Percentiles rank a stretch among this genome's conserved stretches.
phyloP scores from a whole-genome alignment of 2,797 vertebrate species.

The Petrocephalus schoutedeni region DNA sequence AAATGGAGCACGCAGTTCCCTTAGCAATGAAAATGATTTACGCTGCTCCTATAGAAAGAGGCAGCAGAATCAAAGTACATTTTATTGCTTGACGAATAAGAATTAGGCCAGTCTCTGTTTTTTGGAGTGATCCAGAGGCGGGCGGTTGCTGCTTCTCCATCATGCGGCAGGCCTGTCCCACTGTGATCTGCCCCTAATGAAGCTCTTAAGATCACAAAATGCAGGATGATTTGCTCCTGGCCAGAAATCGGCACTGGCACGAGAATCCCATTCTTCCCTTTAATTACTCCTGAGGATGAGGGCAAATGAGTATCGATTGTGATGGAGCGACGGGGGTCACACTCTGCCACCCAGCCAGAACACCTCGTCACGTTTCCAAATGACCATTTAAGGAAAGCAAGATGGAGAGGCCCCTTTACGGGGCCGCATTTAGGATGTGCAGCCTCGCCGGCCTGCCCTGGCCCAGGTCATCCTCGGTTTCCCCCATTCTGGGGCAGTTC shows the following conservation, averaged over 20 bases:
- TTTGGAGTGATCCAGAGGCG: slow-evolving; percentile 6
- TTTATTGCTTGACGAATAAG: slow-evolving; percentile 25
- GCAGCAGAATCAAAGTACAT: slow-evolving; percentile 17
- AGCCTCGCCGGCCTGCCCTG: not conserved
- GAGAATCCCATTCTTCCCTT: slow-evolving; percentile 60
- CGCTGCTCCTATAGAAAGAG: slow-evolving; percentile 12
- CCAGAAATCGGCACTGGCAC: slow-evolving; percentile 61
- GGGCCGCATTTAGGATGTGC: slow-evolving; percentile 53
- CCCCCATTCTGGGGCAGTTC: not conserved
- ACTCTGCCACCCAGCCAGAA: slow-evolving; percentile 53
- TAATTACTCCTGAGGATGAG: slow-evolving; percentile 59
- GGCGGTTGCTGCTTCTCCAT: not conserved
- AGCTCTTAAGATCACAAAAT: slow-evolving; percentile 53
- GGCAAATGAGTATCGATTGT: slow-evolving; percentile 68
- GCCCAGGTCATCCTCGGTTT: not conserved
- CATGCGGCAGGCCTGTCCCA: not conserved
- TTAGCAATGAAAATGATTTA: slow-evolving; percentile 28
- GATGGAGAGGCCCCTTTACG: slow-evolving; percentile 50
- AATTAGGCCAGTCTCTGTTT: not conserved
- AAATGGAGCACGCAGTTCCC: slow-evolving; percentile 20
- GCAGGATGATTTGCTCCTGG: slow-evolving; percentile 41
- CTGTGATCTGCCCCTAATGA: slow-evolving; percentile 46
- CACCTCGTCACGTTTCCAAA: slow-evolving; percentile 60
- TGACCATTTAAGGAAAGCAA: slow-evolving; percentile 64
- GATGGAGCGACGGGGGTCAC: slow-evolving; percentile 44